Base-by-base conservation (phyloP, 2,113 vertebrate genomes). In the Orthonyx spaldingii region DNA sequence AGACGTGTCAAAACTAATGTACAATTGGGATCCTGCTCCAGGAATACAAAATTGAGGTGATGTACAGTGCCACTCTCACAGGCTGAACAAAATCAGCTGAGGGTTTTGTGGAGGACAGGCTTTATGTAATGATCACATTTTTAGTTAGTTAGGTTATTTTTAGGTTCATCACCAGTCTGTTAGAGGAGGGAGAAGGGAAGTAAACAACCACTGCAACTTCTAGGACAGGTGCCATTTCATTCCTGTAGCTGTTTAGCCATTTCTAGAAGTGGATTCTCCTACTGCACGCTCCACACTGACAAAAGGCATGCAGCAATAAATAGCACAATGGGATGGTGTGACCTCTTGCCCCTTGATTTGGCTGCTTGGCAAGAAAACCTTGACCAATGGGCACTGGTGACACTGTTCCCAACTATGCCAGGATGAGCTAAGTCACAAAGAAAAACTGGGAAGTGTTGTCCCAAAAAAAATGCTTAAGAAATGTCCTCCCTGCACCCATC, bases 231-330 rank as follows among this genome's bases (percentile, higher is more conserved):
- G 79, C 83, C 94, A 92, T 75, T 78, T 90, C 88, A 96, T 91
- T 94, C 91, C 95, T 93, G 84, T 61, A 53, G 89, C 78, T 94
- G 84, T 68, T 85, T 82, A 6, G 47, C 94, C 93, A 96, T 95
- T 97, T 97, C 94, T 90, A 96, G 90, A 97, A 92, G 84, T 84
- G 93, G 92, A 52, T 80, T 84, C 90, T 80, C 79, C 79, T 89
- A 39, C 82, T 86, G 78, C 80, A 70, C 0, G 5, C 77, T 61
- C 68, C 35, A 12, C 30, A 10, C 60, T 74, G 86, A 77, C 76
- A 84, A 41, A 26, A 8, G 92, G 90, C 88, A 90, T 19, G 93
- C 55, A 63, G 96, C 92, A 93, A 95, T 96, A 94, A 96, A 93
- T 95, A 96, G 90, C 88, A 89, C 80, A 75, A 56, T 68, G 83